Evolutionary conservation across 2,797 vertebrate species (phyloP).

Genomic region (Orestias chungarensis): DNA sequence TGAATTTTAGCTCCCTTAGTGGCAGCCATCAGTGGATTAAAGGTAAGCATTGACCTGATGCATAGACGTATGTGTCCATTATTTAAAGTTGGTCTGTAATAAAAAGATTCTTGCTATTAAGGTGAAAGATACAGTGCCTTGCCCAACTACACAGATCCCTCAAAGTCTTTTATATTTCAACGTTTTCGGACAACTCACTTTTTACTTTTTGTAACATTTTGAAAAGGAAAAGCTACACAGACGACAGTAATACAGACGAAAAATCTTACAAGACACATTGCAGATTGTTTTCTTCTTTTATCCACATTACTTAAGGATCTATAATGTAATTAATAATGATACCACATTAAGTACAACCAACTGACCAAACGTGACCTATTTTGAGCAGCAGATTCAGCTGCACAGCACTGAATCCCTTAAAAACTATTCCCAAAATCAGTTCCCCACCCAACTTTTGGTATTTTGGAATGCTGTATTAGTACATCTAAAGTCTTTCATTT

Average conservation of each 20-base stretch:
- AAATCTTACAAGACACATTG: background rate
- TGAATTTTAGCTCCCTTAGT: conserved; percentile 37
- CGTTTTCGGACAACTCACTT: background rate
- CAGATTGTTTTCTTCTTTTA: background rate
- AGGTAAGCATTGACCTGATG: conserved; percentile 27
- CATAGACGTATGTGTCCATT: conserved; percentile 15
- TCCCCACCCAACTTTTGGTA: too few species aligned
- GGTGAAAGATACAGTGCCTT: background rate
- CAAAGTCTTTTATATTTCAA: background rate
- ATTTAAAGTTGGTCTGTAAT: background rate
- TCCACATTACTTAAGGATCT: background rate
- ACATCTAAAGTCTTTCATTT: too few species aligned
- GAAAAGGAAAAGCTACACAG: background rate
- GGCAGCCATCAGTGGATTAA: conserved; percentile 25
- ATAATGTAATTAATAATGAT: background rate
- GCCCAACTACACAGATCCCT: background rate
- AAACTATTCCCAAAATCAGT: too few species aligned
- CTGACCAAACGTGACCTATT: too few species aligned
- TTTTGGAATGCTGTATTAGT: too few species aligned
- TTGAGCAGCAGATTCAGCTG: too few species aligned
- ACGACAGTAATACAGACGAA: background rate
- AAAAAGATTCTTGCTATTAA: background rate
- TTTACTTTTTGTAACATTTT: background rate
- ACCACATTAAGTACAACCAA: background rate
- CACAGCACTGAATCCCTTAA: too few species aligned